Conservation (phyloP, 2,888 invertebrate species). For the Carterocephalus palaemon region DNA sequence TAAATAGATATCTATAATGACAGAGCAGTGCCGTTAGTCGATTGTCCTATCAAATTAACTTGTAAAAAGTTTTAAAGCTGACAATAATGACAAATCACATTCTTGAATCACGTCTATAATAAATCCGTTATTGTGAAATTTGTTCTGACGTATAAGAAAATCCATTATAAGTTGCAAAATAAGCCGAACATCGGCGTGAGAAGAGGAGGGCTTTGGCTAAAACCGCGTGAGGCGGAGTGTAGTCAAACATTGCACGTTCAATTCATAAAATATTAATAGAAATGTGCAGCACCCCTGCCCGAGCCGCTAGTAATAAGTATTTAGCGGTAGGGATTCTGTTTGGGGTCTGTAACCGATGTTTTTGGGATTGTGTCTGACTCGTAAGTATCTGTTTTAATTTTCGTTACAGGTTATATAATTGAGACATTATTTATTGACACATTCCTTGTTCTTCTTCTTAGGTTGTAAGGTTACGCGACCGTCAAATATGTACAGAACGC, state of each 20-base stretch:
- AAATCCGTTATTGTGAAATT: neutral
- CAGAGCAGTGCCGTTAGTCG: no score
- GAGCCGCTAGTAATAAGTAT: constrained; percentile 42
- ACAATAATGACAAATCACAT: constrained; percentile 10
- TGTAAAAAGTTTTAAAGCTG: no score
- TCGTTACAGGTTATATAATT: constrained; percentile 5
- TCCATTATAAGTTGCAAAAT: neutral
- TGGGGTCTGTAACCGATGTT: constrained; percentile 27
- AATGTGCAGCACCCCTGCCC: constrained; percentile 55
- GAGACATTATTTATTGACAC: no score
- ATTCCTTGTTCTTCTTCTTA: no score
- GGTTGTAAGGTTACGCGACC: no score
- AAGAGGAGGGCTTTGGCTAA: constrained; percentile 1
- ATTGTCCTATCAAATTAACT: no score
- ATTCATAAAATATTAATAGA: constrained; percentile 71
- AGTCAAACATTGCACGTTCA: constrained; percentile 67
- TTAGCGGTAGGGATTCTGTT: constrained; percentile 38
- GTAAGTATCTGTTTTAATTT: constrained; percentile 12
- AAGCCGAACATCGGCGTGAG: constrained; percentile 1
- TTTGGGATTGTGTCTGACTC: constrained; percentile 11
- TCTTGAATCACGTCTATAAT: neutral
- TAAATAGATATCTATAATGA: no score
- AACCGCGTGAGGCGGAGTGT: constrained; percentile 34
- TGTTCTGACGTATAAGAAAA: neutral
- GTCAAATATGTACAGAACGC: no score